Conservation (phyloP, 2,888 invertebrate species). For the Acronicta aceris region DNA sequence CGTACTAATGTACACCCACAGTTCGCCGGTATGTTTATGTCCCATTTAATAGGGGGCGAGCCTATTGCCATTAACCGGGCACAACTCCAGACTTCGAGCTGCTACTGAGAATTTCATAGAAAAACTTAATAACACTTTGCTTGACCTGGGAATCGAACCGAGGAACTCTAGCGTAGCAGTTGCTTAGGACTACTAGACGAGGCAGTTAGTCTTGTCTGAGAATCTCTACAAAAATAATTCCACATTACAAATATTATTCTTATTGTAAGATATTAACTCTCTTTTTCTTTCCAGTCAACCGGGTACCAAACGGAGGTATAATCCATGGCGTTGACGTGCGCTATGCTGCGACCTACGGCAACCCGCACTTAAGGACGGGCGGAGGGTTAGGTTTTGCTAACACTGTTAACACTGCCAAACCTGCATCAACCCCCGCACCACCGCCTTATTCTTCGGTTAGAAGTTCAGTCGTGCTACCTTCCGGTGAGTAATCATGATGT, state of each 20-base stretch:
- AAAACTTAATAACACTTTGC: no score
- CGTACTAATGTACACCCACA: no score
- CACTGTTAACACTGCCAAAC: slow-evolving; percentile 91
- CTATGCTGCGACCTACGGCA: slow-evolving; percentile 96
- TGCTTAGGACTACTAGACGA: no score
- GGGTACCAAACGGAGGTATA: slow-evolving; percentile 81
- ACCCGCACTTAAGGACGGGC: slow-evolving; percentile 94
- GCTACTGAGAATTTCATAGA: no score
- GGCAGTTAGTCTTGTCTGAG: no score
- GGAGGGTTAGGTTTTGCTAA: slow-evolving; percentile 84
- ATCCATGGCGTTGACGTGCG: slow-evolving; percentile 93
- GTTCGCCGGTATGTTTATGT: no score
- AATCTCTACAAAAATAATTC: no score
- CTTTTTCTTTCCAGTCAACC: slow-evolving; percentile 56
- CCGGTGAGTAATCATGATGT: slow-evolving; percentile 68
- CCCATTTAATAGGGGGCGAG: no score
- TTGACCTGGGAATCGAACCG: no score
- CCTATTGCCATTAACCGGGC: no score
- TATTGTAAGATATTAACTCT: slow-evolving; percentile 4
- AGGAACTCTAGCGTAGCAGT: no score
- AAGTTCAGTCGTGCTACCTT: slow-evolving; percentile 82
- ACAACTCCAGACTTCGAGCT: no score
- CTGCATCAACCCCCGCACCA: slow-evolving; percentile 94
- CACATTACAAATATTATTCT: neutral
- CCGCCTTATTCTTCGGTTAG: slow-evolving; percentile 92